Base-by-base conservation (phyloP, 2,113 vertebrate genomes). In the Mungos mungo region DNA sequence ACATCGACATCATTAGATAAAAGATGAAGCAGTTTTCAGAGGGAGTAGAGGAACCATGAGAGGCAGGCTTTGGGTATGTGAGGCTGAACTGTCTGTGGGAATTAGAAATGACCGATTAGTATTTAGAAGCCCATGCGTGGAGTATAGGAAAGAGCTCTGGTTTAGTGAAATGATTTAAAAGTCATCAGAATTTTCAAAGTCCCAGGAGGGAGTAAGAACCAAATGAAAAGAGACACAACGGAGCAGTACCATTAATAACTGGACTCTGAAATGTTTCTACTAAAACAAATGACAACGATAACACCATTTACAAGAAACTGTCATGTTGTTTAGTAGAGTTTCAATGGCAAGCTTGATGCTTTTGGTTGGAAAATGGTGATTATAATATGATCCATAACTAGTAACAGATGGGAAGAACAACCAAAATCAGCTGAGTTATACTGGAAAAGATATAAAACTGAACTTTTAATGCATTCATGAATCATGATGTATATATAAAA, bases 141-240 rank as follows among this genome's bases (percentile, higher is more conserved):
- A 81, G 31, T 33, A n/a, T 41, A 76, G 47, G 52, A 82, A 83
- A 66, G 29, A 41, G 38, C 13, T 69, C 77, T 72, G 72, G 71
- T 45, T 90, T 80, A 65, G 35, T 29, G 83, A 84, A 94, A 69
- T 68, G 33, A 50, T 68, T 88, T 92, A 52, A 29, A 96, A 95
- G 68, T 92, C 33, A 66, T 83, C 31, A 80, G 69, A 83, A 12
- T 18, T 88, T 16, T 94, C 63, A 76, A 50, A 92, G 41, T 76
- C 29, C n/a, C 9, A 27, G 1, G 47, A 92, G 12, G 23, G 25
- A 65, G 50, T 76, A 65, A 84, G n/a, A 69, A 63, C 8, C 12
- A n/a, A 68, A 52, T 15, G 23, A 13, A 69, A 76, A 82, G 88
- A 81, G 35, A 60, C 15, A 50, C 3, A 94, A 29, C 0, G n/a